phyloP scores from a whole-genome alignment of 2,888 invertebrate species.

The Acrobasis consociella region DNA sequence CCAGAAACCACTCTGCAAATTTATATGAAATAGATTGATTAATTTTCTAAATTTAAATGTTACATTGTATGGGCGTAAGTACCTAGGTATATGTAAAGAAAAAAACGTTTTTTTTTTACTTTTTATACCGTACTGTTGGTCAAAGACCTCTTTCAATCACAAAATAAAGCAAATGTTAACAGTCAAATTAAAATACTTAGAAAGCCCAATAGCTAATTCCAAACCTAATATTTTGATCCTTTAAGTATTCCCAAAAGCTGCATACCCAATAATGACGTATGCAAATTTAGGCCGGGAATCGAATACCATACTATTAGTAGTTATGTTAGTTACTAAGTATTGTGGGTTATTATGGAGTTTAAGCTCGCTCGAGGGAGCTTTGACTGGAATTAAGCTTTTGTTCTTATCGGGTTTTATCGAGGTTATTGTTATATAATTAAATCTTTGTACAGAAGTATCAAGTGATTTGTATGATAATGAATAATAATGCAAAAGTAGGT shows the following conservation, averaged over 20 bases:
- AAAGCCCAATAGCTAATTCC: conserved; percentile 68
- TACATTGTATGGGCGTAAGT: too few species aligned
- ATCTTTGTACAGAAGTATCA: conserved; percentile 1
- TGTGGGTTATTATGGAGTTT: conserved; percentile 60
- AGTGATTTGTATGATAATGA: not conserved
- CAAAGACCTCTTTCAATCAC: conserved; percentile 1
- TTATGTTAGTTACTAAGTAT: conserved; percentile 56
- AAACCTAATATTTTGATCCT: conserved; percentile 36
- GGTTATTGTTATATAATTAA: conserved; percentile 4
- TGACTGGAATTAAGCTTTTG: conserved; percentile 14
- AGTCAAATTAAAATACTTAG: conserved; percentile 44
- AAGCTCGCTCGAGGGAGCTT: conserved; percentile 26
- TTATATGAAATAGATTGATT: too few species aligned
- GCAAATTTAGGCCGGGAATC: conserved; percentile 63
- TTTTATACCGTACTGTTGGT: not conserved
- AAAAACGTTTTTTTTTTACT: not conserved
- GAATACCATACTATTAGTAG: conserved; percentile 62
- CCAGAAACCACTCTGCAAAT: too few species aligned
- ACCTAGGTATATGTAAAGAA: too few species aligned
- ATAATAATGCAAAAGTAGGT: not conserved
- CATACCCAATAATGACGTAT: conserved; percentile 75
- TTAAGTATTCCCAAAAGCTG: conserved; percentile 50
- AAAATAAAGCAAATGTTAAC: conserved; percentile 35
- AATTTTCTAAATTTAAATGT: too few species aligned
- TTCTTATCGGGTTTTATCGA: conserved; percentile 3